These are phyloP conservation scores for Lasius fuliginosus DNA, from an alignment of 2,888 invertebrate genomes.

Conservation along the genomic window DNA sequence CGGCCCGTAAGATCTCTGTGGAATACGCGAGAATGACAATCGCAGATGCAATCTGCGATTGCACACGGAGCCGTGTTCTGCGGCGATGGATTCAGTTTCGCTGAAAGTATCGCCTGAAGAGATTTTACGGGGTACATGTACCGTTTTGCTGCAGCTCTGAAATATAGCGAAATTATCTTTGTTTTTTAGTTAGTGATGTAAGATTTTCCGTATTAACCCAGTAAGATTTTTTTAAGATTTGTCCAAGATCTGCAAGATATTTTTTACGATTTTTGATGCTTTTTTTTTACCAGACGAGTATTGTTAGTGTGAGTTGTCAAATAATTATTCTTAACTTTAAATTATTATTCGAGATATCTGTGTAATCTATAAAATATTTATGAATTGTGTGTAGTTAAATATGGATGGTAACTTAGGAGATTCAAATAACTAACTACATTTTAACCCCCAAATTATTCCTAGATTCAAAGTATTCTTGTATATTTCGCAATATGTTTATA, in stretches of 20 bases:
- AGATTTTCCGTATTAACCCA: neutral
- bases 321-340: neutral
- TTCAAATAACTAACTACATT: neutral
- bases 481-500: neutral
- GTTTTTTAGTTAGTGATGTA: neutral
- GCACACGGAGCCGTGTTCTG: conserved; percentile 28
- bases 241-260: neutral
- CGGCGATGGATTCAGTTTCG: conserved; percentile 42
- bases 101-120: conserved; percentile 35
- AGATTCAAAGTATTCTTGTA: neutral
- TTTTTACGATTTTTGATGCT: neutral
- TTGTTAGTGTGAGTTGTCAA: neutral
- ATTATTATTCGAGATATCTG: neutral
- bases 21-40: conserved; percentile 67
- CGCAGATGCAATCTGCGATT: conserved; percentile 68
- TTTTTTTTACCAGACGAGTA: neutral
- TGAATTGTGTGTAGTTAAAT: too few species aligned
- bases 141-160: neutral
- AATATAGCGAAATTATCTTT: neutral
- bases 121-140: conserved; percentile 6
- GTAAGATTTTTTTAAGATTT: neutral
- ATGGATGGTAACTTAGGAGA: too few species aligned
- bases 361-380: too few species aligned
- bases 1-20: conserved; percentile 57
- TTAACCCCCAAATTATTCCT: neutral